Base-by-base conservation (phyloP, 2,113 vertebrate species). In the Pollimyrus isidori region DNA sequence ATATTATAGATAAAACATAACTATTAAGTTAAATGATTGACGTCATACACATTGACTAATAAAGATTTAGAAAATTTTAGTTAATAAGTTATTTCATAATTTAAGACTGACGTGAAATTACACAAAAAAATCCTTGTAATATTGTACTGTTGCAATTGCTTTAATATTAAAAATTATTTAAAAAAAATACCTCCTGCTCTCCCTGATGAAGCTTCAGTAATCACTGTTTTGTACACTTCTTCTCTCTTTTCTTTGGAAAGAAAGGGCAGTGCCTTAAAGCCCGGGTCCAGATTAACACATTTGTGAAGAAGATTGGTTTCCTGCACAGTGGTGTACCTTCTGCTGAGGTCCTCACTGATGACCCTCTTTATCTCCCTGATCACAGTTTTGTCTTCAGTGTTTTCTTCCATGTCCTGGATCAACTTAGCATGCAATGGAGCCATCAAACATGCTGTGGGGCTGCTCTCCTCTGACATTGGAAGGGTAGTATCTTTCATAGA, bases 361-460 rank as follows among this genome's bases (percentile, higher is more conserved):
- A 35, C 90, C 48, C 65, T n/a, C 48, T 90, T 90, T 76, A 90
- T 87, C 42, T 90, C n/a, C n/a, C n/a, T n/a, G n/a, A n/a, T n/a
- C n/a, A n/a, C n/a, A n/a, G n/a, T n/a, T n/a, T n/a, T n/a, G n/a
- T n/a, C n/a, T n/a, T n/a, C n/a, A n/a, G n/a, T n/a, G n/a, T n/a
- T n/a, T n/a, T n/a, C n/a, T n/a, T n/a, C n/a, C n/a, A n/a, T n/a
- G n/a, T n/a, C n/a, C n/a, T n/a, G 91, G 73, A 87, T 69, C 53
- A 91, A 53, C 39, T 90, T 30, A 19, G 89, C 88, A 48, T 89
- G 88, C 58, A 89, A 62, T 58, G 90, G 73, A 42, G 76, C 88
- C 89, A 90, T 91, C 53, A 91, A 50, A 89, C 53, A 89, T 13
- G 86, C 45, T 45, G 58, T 90, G 48, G 86, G 87, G 62, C 48